Conservation (phyloP, 2,113 vertebrate species). For the Cyanocitta stelleri region DNA sequence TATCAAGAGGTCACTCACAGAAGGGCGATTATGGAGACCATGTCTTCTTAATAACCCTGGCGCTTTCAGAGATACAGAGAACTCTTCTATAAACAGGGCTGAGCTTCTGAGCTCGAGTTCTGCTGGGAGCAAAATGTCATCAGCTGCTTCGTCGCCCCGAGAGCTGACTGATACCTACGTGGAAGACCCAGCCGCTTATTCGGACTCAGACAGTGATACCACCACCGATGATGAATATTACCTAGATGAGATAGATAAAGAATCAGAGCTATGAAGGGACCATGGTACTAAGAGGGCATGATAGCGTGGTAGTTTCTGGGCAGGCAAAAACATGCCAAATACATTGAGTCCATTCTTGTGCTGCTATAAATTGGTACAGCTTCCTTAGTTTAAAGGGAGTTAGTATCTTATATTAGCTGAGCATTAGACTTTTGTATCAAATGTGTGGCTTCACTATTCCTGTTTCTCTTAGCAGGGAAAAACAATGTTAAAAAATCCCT, state of each 20-base stretch:
- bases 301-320: not conserved
- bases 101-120: slow-evolving; percentile 60
- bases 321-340: not conserved
- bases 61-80: slow-evolving; percentile 55
- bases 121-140: slow-evolving; percentile 45
- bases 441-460: not conserved
- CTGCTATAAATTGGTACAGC: not conserved
- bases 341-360: not conserved
- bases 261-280: slow-evolving; percentile 75
- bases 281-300: not conserved
- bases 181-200: slow-evolving; percentile 67
- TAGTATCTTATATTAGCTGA: not conserved
- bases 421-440: not conserved
- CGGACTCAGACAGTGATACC: slow-evolving; percentile 84
- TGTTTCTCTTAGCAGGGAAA: not conserved
- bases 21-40: slow-evolving; percentile 78
- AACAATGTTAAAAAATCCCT: not conserved
- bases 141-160: slow-evolving; percentile 61
- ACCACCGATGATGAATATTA: slow-evolving; percentile 96
- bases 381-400: not conserved
- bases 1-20: slow-evolving; percentile 77
- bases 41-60: slow-evolving; percentile 75
- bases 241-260: slow-evolving; percentile 80
- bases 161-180: slow-evolving; percentile 54
- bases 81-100: not conserved